Percentiles rank a stretch among this genome's conserved stretches.
Conservation (phyloP, 1,140 invertebrate species). For the Sminthurides bifidus region DNA sequence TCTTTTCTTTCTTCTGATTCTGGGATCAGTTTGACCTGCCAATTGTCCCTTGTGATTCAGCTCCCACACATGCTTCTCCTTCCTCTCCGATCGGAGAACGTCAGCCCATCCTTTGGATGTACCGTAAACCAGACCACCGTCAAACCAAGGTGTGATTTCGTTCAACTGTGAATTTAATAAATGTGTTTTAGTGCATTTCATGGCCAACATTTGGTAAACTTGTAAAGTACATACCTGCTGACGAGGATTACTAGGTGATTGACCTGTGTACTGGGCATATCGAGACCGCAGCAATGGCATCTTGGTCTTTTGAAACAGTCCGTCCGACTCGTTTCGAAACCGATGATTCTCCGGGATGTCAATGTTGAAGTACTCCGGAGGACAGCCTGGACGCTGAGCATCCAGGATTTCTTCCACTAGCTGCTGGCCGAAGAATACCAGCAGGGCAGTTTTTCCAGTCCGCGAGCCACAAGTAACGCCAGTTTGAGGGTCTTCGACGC, state of each 20-base stretch:
- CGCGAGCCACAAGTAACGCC: constrained; percentile 35
- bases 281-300: constrained; percentile 42
- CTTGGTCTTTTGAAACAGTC: constrained; percentile 35
- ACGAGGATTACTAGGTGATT: constrained; percentile 44
- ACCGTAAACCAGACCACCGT: constrained; percentile 49
- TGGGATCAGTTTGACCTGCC: constrained; percentile 37
- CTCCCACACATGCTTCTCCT: no score
- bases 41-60: no score
- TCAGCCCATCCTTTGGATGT: constrained; percentile 48
- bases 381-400: constrained; percentile 45
- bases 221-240: constrained; percentile 42
- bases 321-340: background rate
- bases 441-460: constrained; percentile 49
- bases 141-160: constrained; percentile 50
- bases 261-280: constrained; percentile 41
- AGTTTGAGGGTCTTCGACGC: background rate
- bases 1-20: constrained; percentile 35
- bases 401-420: constrained; percentile 53
- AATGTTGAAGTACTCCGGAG: constrained; percentile 48
- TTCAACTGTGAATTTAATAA: constrained; percentile 41
- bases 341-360: constrained; percentile 37
- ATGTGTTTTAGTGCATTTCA: background rate
- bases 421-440: constrained; percentile 57
- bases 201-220: no score
- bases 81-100: constrained; percentile 38